Percentiles rank a stretch among this genome's conserved stretches.
phyloP scores from a whole-genome alignment of 2,888 invertebrate species.

The Scrobipalpa costella region DNA sequence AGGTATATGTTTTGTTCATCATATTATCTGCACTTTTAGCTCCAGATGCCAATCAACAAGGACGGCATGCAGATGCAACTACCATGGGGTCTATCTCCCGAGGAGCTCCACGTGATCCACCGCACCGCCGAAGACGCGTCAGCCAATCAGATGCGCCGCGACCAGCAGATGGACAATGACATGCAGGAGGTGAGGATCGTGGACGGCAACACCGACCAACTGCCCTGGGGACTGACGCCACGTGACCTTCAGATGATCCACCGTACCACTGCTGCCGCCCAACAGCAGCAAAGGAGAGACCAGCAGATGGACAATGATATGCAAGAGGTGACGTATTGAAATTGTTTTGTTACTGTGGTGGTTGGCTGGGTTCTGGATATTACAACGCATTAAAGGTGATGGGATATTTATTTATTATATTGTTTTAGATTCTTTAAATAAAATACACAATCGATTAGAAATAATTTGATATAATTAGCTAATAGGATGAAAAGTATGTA shows the following conservation, averaged over 20 bases:
- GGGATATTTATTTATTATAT: no score
- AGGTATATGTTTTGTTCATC: no score
- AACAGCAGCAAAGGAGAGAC: constrained; percentile 53
- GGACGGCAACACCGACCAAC: not conserved
- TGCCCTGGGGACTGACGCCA: constrained; percentile 48
- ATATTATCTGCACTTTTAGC: constrained; percentile 37
- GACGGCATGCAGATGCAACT: constrained; percentile 68
- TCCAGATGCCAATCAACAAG: constrained; percentile 65
- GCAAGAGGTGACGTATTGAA: constrained; percentile 62
- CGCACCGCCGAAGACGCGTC: constrained; percentile 69
- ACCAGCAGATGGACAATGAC: constrained; percentile 71
- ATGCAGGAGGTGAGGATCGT: constrained; percentile 68
- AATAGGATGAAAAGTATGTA: no score
- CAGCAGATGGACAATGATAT: constrained; percentile 74
- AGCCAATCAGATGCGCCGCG: constrained; percentile 56
- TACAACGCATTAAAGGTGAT: no score
- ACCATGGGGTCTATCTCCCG: constrained; percentile 72
- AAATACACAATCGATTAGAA: no score
- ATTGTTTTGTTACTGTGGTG: no score
- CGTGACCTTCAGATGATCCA: constrained; percentile 72
- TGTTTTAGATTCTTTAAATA: no score
- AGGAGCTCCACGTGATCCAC: constrained; percentile 70
- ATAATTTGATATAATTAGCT: no score
- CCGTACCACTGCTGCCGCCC: constrained; percentile 58
- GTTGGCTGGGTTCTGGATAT: no score